Percentiles rank a stretch among this genome's conserved stretches.
These are phyloP conservation scores for Lochmaea crataegi DNA, from an alignment of 2,888 invertebrate species.

Conservation along the genomic window DNA sequence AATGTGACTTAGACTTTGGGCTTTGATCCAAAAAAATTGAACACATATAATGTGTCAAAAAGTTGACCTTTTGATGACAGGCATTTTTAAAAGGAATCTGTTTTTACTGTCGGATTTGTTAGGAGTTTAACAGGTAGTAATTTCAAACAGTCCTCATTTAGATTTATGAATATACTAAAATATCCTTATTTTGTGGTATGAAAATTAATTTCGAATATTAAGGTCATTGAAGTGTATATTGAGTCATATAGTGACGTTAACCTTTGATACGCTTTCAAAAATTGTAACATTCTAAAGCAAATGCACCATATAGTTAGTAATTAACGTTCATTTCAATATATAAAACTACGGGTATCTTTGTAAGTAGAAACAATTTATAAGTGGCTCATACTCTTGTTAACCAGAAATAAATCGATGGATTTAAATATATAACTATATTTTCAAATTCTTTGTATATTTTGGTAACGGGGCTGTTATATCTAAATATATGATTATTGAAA, in stretches of 20 bases:
- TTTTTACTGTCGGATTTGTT: background rate
- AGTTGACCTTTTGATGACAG: constrained; percentile 27
- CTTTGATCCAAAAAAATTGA: constrained; percentile 23
- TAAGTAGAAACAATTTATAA: background rate
- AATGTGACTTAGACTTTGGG: constrained; percentile 31
- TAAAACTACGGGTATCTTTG: background rate
- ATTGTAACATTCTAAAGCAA: constrained; percentile 1
- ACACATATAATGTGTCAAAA: constrained; percentile 13
- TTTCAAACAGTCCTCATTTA: background rate
- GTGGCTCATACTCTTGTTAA: background rate
- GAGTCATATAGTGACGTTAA: background rate
- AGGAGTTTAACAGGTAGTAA: background rate
- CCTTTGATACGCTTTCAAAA: background rate
- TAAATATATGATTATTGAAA: background rate
- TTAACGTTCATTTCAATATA: background rate
- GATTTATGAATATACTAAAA: background rate
- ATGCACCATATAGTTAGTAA: background rate
- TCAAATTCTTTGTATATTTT: background rate
- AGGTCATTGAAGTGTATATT: background rate
- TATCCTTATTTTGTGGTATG: background rate
- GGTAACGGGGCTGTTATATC: background rate
- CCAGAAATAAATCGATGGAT: background rate
- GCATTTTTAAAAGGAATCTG: background rate
- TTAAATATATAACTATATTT: background rate
- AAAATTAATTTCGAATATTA: background rate